Evolutionary conservation across 2,797 vertebrate species (phyloP).

Genomic region (Antrozous pallidus): DNA sequence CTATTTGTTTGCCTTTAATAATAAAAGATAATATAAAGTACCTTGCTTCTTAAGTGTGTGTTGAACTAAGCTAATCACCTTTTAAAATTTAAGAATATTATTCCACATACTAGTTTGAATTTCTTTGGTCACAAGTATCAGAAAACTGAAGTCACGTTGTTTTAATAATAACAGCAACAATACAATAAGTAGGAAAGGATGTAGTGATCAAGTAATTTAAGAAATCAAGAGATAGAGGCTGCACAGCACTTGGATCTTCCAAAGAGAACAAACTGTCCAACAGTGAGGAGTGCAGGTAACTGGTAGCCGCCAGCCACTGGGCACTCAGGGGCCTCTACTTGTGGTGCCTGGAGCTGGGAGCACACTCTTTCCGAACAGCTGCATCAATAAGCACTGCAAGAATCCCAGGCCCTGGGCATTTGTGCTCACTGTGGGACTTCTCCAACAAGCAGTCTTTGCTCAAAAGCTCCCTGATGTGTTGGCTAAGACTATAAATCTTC

Average conservation of each 20-base stretch:
- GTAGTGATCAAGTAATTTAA: neutral
- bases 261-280: neutral
- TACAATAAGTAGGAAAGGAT: neutral
- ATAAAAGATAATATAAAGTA: neutral
- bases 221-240: neutral
- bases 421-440: neutral
- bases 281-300: neutral
- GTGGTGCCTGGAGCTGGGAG: neutral
- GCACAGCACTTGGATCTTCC: neutral
- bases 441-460: neutral
- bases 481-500: neutral
- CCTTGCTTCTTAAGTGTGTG: neutral
- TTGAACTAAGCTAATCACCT: slow-evolving; percentile 9
- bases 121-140: neutral
- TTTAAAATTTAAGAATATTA: slow-evolving; percentile 21
- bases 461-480: neutral
- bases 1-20: slow-evolving; percentile 1
- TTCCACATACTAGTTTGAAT: neutral
- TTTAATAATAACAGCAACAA: neutral
- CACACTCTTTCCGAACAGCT: neutral
- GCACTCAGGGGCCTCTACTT: neutral
- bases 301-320: neutral
- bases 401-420: neutral
- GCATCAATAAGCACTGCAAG: neutral
- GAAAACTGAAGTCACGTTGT: neutral